Percentiles rank a stretch among this genome's conserved stretches.
phyloP scores from a whole-genome alignment of 2,113 vertebrate genomes.

The Engraulis encrasicolus region DNA sequence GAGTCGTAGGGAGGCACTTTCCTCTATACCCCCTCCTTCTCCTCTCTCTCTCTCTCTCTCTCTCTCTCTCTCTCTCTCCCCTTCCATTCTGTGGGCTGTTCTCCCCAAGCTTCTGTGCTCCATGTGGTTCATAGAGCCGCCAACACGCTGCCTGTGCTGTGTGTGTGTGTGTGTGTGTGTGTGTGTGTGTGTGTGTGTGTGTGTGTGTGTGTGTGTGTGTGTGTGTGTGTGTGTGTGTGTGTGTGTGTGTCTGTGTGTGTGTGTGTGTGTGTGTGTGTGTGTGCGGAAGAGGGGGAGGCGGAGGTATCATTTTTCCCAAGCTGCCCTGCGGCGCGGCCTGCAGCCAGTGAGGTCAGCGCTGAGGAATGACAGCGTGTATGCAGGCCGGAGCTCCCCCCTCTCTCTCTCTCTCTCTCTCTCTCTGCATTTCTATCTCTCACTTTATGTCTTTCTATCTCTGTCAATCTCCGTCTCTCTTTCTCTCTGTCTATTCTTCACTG shows the following conservation, averaged over 20 bases:
- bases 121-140: neutral
- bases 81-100: neutral
- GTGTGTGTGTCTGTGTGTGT: neutral
- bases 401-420: neutral
- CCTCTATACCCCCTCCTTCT: neutral
- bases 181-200: neutral
- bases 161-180: neutral
- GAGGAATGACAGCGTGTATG: conserved; percentile 18
- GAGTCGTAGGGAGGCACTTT: neutral
- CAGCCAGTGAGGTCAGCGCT: neutral
- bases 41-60: neutral
- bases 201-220: neutral
- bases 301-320: conserved; percentile 5
- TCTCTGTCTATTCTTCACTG: neutral
- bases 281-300: neutral
- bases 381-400: neutral
- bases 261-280: neutral
- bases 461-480: neutral
- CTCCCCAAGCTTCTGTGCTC: conserved; percentile 7
- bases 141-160: neutral
- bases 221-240: neutral
- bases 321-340: neutral
- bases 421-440: neutral
- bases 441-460: no score
- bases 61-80: neutral